phyloP scores from a whole-genome alignment of 2,113 vertebrate species.

The Pelobates fuscus region DNA sequence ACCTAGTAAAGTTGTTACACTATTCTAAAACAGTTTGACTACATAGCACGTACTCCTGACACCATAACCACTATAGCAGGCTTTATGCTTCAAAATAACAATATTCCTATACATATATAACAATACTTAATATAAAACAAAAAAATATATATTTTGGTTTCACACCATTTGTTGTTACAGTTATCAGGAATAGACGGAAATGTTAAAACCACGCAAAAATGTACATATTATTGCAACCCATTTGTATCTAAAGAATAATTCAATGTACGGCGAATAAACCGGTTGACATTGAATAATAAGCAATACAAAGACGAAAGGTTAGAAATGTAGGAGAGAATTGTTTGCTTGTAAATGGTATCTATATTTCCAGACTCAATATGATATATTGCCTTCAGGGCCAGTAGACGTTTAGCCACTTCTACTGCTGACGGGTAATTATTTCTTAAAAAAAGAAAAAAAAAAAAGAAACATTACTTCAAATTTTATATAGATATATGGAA shows the following conservation, averaged over 20 bases:
- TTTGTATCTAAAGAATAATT: neutral
- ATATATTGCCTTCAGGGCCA: constrained; percentile 7
- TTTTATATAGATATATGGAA: constrained; percentile 9
- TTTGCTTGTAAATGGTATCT: constrained; percentile 10
- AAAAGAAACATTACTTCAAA: neutral
- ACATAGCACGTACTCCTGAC: too few relatives aligned
- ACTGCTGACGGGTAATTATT: constrained; percentile 10
- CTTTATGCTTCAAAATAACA: too few relatives aligned
- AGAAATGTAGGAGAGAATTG: constrained; percentile 15
- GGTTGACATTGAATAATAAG: neutral
- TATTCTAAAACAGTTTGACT: too few relatives aligned
- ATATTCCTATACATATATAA: too few relatives aligned
- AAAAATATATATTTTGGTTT: too few relatives aligned
- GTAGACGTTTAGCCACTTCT: neutral
- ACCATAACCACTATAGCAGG: too few relatives aligned
- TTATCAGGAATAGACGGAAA: too few relatives aligned
- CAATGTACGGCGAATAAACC: constrained; percentile 5
- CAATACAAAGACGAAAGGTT: neutral
- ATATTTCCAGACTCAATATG: constrained; percentile 26
- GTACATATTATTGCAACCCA: neutral
- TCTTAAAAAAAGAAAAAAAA: neutral
- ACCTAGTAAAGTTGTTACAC: too few relatives aligned
- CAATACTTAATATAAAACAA: too few relatives aligned
- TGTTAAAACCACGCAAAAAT: too few relatives aligned
- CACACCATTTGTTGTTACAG: too few relatives aligned